These are phyloP conservation scores for Drosophila tripunctata DNA, from an alignment of 2,888 invertebrate genomes.

Conservation along the genomic window DNA sequence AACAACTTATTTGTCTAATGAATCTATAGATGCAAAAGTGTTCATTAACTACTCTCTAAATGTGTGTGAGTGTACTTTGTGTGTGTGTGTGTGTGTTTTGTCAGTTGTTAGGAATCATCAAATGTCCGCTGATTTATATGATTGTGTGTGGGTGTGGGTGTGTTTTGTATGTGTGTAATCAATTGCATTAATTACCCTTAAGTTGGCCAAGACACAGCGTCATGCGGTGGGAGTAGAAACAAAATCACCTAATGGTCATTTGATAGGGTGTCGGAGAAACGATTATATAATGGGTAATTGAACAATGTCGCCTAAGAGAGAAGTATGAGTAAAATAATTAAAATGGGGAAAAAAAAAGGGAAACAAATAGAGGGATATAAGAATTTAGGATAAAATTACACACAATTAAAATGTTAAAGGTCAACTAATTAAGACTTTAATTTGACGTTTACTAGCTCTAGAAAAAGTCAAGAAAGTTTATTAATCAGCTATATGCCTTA, in stretches of 20 bases:
- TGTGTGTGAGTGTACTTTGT: constrained; percentile 26
- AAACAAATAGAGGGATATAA: not conserved
- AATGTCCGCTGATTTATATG: constrained; percentile 41
- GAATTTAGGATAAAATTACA: not conserved
- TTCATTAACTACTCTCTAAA: constrained; percentile 58
- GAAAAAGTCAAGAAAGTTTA: too few relatives aligned
- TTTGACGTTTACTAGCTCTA: too few relatives aligned
- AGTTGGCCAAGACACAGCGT: constrained; percentile 67
- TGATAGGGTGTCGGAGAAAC: constrained; percentile 11
- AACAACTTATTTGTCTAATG: constrained; percentile 64
- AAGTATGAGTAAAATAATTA: not conserved
- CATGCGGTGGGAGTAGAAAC: constrained; percentile 37
- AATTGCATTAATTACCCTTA: constrained; percentile 73
- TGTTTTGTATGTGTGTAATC: constrained; percentile 51
- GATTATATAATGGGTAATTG: constrained; percentile 20
- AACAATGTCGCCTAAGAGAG: not conserved
- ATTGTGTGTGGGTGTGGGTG: constrained; percentile 15
- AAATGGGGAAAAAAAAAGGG: not conserved
- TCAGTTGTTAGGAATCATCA: constrained; percentile 76
- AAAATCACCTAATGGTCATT: constrained; percentile 43
- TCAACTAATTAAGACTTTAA: not conserved
- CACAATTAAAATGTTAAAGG: not conserved
- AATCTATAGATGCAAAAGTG: constrained; percentile 64
- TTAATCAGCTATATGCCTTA: too few relatives aligned
- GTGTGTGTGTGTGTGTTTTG: constrained; percentile 22